Evolutionary conservation across 2,797 vertebrate genomes (phyloP).

Genomic region (Poecilia gillii): DNA sequence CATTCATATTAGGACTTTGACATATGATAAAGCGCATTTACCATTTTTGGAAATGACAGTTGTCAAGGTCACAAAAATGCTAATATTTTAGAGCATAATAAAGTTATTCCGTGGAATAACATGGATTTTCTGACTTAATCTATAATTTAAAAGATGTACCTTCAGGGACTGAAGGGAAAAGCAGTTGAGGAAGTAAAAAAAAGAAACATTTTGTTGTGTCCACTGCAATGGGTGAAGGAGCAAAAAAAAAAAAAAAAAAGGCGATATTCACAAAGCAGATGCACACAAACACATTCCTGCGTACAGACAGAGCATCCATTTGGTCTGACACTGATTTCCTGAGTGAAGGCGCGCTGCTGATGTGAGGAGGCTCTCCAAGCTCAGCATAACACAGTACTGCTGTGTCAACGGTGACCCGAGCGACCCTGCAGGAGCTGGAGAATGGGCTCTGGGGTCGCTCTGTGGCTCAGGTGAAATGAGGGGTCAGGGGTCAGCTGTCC

Average conservation of each 20-base stretch:
- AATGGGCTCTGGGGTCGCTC: conserved; percentile 58
- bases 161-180: neutral
- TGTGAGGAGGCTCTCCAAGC: conserved; percentile 67
- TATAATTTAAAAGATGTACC: neutral
- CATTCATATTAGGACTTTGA: neutral
- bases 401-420: conserved; percentile 78
- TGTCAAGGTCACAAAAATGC: neutral
- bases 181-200: neutral
- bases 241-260: neutral
- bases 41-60: neutral
- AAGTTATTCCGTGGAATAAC: neutral
- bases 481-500: conserved; percentile 75
- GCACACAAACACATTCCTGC: conserved; percentile 22
- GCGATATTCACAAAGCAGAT: neutral
- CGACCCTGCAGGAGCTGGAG: conserved; percentile 64
- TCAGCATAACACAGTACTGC: conserved; percentile 81
- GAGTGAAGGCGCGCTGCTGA: conserved; percentile 66
- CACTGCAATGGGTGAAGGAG: neutral
- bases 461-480: conserved; percentile 74
- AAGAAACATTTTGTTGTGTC: neutral
- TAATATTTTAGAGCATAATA: neutral
- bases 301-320: conserved; percentile 35
- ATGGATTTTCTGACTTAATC: neutral
- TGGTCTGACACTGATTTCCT: conserved; percentile 73
- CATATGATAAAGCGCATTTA: neutral